phyloP scores from a whole-genome alignment of 2,888 invertebrate species.

The Pachycephus smyrnensis region DNA sequence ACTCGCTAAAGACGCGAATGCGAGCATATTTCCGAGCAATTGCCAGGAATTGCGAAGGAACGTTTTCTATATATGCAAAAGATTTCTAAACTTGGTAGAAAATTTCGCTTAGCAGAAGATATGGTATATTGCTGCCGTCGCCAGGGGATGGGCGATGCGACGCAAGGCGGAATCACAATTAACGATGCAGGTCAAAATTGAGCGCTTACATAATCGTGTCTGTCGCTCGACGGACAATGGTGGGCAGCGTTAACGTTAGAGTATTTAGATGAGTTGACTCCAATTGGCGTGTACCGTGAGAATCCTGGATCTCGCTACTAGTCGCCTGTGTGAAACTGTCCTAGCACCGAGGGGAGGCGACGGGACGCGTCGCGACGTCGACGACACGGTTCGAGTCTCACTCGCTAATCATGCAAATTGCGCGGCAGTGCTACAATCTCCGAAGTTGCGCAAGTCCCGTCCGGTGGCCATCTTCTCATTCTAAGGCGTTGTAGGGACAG shows the following conservation, averaged over 20 bases:
- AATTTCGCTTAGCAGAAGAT: too few relatives aligned
- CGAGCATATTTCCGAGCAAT: neutral
- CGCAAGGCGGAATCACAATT: conserved; percentile 2
- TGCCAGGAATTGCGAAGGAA: too few relatives aligned
- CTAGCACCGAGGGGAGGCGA: too few relatives aligned
- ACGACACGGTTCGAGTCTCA: neutral
- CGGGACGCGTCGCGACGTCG: neutral
- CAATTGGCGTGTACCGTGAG: conserved; percentile 65
- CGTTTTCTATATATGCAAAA: neutral
- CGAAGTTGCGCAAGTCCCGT: conserved; percentile 37
- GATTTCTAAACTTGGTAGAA: neutral
- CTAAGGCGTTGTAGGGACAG: too few relatives aligned
- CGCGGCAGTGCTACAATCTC: conserved; percentile 15
- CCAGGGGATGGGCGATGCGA: too few relatives aligned
- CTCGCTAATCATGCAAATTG: conserved; percentile 51
- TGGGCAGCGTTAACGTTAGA: conserved; percentile 46
- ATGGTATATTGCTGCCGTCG: too few relatives aligned
- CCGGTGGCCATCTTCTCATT: neutral
- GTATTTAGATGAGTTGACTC: conserved; percentile 67
- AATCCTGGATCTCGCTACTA: conserved; percentile 44
- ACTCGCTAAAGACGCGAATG: neutral
- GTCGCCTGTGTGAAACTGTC: too few relatives aligned
- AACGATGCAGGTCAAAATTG: neutral
- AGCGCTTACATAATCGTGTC: conserved; percentile 2
- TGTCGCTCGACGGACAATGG: conserved; percentile 33